phyloP scores from a whole-genome alignment of 2,888 invertebrate species.

The Digitonthophagus gazella region DNA sequence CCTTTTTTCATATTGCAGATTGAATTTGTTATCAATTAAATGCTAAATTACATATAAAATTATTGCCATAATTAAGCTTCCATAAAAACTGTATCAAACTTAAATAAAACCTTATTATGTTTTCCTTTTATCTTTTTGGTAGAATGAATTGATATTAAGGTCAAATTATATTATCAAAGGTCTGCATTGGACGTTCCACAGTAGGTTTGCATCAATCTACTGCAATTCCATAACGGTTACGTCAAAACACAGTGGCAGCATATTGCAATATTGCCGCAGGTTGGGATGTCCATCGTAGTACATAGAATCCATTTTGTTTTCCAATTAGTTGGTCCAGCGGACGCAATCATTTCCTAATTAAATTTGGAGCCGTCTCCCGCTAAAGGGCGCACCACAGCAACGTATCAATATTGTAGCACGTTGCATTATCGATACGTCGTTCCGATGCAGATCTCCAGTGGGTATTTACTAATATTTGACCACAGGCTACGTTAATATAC shows the following conservation, averaged over 20 bases:
- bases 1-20: no score
- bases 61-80: no score
- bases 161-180: no score
- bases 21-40: no score
- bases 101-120: no score
- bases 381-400: conserved; percentile 18
- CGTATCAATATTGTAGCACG: conserved; percentile 25
- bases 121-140: no score
- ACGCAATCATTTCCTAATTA: conserved; percentile 35
- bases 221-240: background rate
- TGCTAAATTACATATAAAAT: no score
- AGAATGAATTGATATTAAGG: no score
- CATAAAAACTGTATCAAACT: no score
- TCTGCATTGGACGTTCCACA: no score
- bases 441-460: background rate
- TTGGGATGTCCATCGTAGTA: background rate
- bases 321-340: conserved; percentile 34
- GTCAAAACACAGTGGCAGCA: background rate
- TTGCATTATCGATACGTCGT: conserved; percentile 6
- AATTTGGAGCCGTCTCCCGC: conserved; percentile 27
- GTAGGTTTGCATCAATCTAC: background rate
- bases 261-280: background rate
- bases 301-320: conserved; percentile 28
- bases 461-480: conserved; percentile 10
- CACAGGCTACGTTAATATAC: background rate